Conservation (phyloP, 2,113 vertebrate species). For the Ifrita kowaldi region DNA sequence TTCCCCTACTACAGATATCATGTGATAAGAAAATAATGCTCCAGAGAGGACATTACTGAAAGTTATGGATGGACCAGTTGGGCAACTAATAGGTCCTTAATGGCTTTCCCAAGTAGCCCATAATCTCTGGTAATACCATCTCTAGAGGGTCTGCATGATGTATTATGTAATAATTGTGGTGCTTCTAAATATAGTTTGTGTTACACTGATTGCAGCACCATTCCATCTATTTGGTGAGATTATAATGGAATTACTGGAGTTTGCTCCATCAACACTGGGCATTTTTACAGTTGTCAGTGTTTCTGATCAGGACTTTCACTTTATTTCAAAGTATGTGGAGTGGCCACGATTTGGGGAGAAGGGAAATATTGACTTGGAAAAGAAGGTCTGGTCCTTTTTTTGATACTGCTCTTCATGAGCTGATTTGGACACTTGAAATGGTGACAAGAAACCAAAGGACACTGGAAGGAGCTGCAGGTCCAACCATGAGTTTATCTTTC, state of each 20-base stretch:
- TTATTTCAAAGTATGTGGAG: neutral
- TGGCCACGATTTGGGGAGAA: neutral
- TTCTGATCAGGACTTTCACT: too few species aligned
- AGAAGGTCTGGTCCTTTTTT: neutral
- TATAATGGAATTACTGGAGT: neutral
- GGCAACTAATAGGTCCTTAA: conserved; percentile 57
- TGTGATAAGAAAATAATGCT: conserved; percentile 1
- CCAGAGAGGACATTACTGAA: conserved; percentile 35
- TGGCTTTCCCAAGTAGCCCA: conserved; percentile 39
- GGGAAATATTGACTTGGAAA: neutral
- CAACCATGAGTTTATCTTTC: fast-evolving
- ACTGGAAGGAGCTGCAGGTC: neutral
- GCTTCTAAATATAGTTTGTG: neutral
- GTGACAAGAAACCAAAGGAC: neutral
- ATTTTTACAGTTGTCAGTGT: neutral
- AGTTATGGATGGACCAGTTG: conserved; percentile 52
- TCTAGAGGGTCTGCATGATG: conserved; percentile 37
- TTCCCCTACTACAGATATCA: neutral
- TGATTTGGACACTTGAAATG: neutral
- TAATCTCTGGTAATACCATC: conserved; percentile 41
- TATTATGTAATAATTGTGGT: conserved; percentile 33
- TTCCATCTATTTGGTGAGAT: neutral
- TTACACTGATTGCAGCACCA: neutral
- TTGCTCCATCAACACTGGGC: neutral
- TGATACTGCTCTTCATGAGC: neutral